Evolutionary conservation across 1,140 invertebrate genomes (phyloP).

Genomic region (Coenobita brevimanus): DNA sequence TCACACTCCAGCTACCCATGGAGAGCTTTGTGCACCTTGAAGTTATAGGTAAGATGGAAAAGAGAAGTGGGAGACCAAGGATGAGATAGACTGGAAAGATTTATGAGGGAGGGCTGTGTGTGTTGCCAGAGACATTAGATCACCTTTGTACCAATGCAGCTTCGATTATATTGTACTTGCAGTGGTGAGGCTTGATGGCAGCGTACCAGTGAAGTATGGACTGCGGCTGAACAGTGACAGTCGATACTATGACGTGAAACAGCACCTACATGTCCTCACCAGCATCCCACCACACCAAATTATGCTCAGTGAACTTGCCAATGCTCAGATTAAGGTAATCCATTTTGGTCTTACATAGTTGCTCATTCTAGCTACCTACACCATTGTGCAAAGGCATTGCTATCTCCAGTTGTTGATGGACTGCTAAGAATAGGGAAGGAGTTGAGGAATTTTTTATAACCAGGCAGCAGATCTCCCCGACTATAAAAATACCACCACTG

Average conservation of each 20-base stretch:
- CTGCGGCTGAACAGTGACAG: slow-evolving; percentile 86
- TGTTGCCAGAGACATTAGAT: too few species aligned
- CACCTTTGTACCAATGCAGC: neutral
- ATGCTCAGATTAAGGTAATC: slow-evolving; percentile 64
- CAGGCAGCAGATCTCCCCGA: too few species aligned
- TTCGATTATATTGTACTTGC: slow-evolving; percentile 67
- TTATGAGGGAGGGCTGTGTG: too few species aligned
- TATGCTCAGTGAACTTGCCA: slow-evolving; percentile 77
- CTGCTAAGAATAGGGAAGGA: too few species aligned
- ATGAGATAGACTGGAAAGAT: too few species aligned
- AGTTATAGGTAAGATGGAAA: slow-evolving; percentile 78
- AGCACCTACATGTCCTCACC: slow-evolving; percentile 78
- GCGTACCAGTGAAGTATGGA: slow-evolving; percentile 87
- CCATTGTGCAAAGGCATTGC: too few species aligned
- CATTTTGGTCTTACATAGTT: neutral
- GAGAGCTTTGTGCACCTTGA: slow-evolving; percentile 84
- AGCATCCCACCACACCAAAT: slow-evolving; percentile 74
- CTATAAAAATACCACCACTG: too few species aligned
- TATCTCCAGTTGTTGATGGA: too few species aligned
- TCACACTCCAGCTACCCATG: slow-evolving; percentile 89
- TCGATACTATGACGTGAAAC: slow-evolving; percentile 83
- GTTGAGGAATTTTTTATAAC: too few species aligned
- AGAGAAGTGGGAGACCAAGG: too few species aligned
- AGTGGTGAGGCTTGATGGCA: slow-evolving; percentile 86
- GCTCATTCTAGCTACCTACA: too few species aligned